Conservation (phyloP, 2,113 vertebrate species). For the Cardinalis cardinalis region DNA sequence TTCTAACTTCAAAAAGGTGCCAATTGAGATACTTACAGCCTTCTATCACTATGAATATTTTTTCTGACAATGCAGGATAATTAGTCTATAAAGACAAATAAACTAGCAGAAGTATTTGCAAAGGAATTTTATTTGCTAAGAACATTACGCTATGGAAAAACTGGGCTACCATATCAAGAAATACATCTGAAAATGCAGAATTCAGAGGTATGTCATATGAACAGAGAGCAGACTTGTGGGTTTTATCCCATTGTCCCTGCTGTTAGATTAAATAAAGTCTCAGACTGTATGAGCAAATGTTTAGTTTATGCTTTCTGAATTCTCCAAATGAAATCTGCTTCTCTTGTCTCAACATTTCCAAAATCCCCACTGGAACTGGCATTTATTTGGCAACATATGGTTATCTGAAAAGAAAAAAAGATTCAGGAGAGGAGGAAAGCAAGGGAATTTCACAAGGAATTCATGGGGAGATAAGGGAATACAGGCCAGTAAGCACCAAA, state of each 20-base stretch:
- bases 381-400: background rate
- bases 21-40: background rate
- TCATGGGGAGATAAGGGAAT: background rate
- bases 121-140: background rate
- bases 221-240: background rate
- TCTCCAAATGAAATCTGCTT: background rate
- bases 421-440: background rate
- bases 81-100: background rate
- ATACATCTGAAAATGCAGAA: background rate
- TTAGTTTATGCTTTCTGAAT: background rate
- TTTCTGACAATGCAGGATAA: background rate
- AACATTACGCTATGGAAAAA: rapidly evolving
- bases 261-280: background rate
- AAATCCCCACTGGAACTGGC: background rate
- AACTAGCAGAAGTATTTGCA: background rate
- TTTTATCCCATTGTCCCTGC: background rate
- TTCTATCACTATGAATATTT: background rate
- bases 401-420: background rate
- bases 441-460: background rate
- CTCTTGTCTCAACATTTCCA: background rate
- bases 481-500: background rate
- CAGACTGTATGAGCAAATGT: background rate
- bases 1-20: background rate
- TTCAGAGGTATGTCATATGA: background rate
- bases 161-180: rapidly evolving